Base-by-base conservation (phyloP, 30 jellyfish, hydroid and myxozoan genomes). In the Mastigias papua region DNA sequence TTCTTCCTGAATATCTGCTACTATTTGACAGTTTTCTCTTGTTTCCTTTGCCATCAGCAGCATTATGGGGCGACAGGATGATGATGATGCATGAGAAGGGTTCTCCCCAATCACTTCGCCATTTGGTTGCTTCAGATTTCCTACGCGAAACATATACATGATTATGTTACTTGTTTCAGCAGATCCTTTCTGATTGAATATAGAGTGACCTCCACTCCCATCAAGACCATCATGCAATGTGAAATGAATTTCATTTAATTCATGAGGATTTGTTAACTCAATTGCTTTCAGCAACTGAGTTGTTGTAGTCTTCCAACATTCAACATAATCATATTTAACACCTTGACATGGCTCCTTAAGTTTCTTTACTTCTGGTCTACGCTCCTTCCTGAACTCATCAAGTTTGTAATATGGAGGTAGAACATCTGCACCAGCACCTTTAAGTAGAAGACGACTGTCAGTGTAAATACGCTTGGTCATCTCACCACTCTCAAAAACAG, bases 351-450 rank as follows among this genome's bases (percentile, higher is more conserved):
- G 77, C 22, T 17, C 29, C 23, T 17, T 46, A 20, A 15, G 42
- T 23, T 66, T 66, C 29, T 54, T 16, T 6, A 54, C 67, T 19
- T 16, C 27, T 54, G 67, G 67, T 21, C 67, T 54, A 16, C 67
- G 77, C 51, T 66, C 77, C 77, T 33, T 66, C 48, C 29, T 66
- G 29, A 66, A 66, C 5, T 66, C 29, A 17, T 10, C 23, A 17
- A 66, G 77, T 23, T 66, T 66, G 48, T 23, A 17, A 20, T 66
- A 66, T 25, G 77, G 20, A 10, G 77, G 77, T 10, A 66, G 77
- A 66, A 20, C 77, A 66, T 66, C 77, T 10, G 77, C 77, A 10
- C 77, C 77, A 28, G 77, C 77, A 66, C 23, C 77, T 66, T 66
- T 66, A 10, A 66, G 77, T 17, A 66, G 42, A 10, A 66, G 29